These are phyloP conservation scores for Nothocercus nigrocapillus DNA, from an alignment of 2,113 vertebrate species.

Conservation along the genomic window DNA sequence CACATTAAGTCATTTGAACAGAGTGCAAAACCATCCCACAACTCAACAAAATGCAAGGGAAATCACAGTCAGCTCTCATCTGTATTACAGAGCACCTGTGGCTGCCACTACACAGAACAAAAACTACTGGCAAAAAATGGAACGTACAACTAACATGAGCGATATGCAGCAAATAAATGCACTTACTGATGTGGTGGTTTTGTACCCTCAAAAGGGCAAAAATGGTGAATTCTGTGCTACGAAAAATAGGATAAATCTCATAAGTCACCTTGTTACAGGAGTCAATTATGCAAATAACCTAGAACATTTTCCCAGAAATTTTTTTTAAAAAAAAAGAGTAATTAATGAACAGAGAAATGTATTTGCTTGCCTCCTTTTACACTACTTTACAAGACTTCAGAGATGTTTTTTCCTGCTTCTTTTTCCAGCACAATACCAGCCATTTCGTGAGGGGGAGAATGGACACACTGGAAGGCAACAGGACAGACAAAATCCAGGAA, in stretches of 20 bases:
- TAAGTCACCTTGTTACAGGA: not conserved
- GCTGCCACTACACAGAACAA: not conserved
- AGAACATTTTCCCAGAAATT: not conserved
- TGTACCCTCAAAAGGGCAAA: not conserved
- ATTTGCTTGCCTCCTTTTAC: not conserved
- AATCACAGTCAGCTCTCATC: not conserved
- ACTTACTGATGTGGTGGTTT: not conserved
- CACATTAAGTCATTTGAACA: not conserved
- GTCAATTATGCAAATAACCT: not conserved
- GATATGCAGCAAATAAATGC: not conserved
- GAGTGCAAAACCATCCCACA: not conserved
- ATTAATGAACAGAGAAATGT: not conserved
- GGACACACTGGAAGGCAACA: not conserved
- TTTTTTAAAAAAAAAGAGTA: not conserved
- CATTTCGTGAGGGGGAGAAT: not conserved
- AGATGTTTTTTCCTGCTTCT: not conserved
- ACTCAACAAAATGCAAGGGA: not conserved
- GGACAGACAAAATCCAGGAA: not conserved
- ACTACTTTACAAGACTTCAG: not conserved
- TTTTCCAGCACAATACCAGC: not conserved
- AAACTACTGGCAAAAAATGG: not conserved
- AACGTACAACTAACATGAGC: not conserved
- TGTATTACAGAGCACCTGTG: not conserved
- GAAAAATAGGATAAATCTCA: not conserved
- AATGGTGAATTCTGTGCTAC: not conserved